phyloP scores from a whole-genome alignment of 2,113 vertebrate genomes.

The Neogobius melanostomus region DNA sequence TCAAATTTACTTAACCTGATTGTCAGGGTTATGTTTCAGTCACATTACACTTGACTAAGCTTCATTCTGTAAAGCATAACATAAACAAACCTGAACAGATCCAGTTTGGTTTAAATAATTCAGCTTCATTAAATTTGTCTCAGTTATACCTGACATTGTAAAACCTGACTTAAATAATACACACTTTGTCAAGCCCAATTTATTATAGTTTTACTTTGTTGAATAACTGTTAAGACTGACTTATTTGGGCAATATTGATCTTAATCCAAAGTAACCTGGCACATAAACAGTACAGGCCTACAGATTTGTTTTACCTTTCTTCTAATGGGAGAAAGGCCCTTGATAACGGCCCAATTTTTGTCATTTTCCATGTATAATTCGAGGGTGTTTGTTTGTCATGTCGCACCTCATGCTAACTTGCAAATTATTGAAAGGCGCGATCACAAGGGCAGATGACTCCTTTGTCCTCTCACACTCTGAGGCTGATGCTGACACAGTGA shows the following conservation, averaged over 20 bases:
- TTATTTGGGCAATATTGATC: too few relatives aligned
- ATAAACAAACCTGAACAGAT: background rate
- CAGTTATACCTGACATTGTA: too few relatives aligned
- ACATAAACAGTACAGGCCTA: too few relatives aligned
- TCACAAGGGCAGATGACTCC: constrained; percentile 65
- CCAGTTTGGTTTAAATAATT: too few relatives aligned
- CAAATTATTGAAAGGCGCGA: constrained; percentile 67
- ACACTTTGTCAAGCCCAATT: too few relatives aligned
- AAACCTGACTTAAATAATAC: too few relatives aligned
- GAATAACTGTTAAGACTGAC: too few relatives aligned
- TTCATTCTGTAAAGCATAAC: background rate
- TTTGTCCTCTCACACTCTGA: constrained; percentile 65
- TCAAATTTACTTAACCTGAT: background rate
- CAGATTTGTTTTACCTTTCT: too few relatives aligned
- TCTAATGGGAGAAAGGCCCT: background rate
- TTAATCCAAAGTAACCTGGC: too few relatives aligned
- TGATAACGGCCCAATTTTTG: background rate
- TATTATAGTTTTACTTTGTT: too few relatives aligned
- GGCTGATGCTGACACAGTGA: constrained; percentile 58
- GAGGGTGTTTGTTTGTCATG: constrained; percentile 60
- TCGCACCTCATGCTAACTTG: constrained; percentile 74
- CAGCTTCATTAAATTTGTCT: too few relatives aligned
- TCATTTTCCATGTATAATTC: constrained; percentile 11
- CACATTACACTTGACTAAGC: background rate
- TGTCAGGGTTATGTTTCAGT: too few relatives aligned